phyloP scores from a whole-genome alignment of 1,140 invertebrate genomes.

The Hermatobates lingyangjiaoensis region DNA sequence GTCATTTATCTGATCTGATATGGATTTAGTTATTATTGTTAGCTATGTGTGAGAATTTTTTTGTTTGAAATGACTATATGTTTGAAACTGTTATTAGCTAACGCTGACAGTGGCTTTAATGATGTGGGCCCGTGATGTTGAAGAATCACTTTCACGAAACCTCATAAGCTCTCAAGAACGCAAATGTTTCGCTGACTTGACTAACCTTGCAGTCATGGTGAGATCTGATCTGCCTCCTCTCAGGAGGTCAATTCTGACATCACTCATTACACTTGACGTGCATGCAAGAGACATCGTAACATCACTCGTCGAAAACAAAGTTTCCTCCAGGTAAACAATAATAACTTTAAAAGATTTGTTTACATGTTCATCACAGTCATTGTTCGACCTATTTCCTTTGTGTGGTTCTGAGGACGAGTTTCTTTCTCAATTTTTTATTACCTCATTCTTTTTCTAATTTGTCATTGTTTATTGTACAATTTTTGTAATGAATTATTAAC shows the following conservation, averaged over 20 bases:
- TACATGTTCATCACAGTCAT: too few species aligned
- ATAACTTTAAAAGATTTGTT: too few species aligned
- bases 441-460: too few species aligned
- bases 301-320: constrained; percentile 44
- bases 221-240: constrained; percentile 45
- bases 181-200: constrained; percentile 41
- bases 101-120: constrained; percentile 68
- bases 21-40: neutral
- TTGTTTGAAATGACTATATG: too few species aligned
- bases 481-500: too few species aligned
- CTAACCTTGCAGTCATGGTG: constrained; percentile 55
- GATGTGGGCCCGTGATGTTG: constrained; percentile 62
- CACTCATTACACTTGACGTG: constrained; percentile 72
- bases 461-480: too few species aligned
- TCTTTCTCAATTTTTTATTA: too few species aligned
- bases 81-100: constrained; percentile 29
- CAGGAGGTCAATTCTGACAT: constrained; percentile 52
- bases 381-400: too few species aligned
- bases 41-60: neutral
- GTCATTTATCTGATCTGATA: neutral
- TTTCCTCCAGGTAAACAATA: constrained; percentile 32
- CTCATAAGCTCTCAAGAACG: constrained; percentile 45
- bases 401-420: too few species aligned
- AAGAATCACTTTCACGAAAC: constrained; percentile 20
- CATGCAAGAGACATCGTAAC: constrained; percentile 66